Evolutionary conservation across 2,797 vertebrate genomes (phyloP).

Genomic region (Bryconaethiops microstoma): DNA sequence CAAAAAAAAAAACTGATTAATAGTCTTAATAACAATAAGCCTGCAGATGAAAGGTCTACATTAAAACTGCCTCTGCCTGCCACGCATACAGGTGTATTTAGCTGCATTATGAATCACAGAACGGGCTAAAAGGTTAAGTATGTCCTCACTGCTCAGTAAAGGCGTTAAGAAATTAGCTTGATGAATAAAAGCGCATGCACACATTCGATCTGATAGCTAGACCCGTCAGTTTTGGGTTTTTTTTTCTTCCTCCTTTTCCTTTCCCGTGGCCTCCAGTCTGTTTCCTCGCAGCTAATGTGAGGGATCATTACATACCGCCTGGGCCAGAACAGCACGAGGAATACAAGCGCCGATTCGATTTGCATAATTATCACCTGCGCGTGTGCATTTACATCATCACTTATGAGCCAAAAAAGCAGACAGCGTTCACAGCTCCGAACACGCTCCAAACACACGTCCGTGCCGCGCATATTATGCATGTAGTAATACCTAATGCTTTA

Average conservation of each 20-base stretch:
- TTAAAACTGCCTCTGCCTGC: background rate
- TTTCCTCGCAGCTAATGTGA: constrained; percentile 25
- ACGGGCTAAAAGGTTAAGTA: background rate
- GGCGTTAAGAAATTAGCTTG: background rate
- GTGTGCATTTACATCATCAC: constrained; percentile 36
- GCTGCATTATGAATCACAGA: background rate
- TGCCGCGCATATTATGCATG: constrained; percentile 16
- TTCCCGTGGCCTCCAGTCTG: background rate
- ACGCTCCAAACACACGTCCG: background rate
- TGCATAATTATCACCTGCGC: constrained; percentile 51
- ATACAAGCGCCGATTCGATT: too few species aligned
- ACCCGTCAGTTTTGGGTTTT: background rate
- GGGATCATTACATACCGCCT: constrained; percentile 32
- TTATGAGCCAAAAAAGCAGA: constrained; percentile 34
- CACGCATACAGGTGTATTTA: background rate
- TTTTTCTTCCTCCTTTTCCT: background rate
- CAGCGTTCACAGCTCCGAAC: background rate
- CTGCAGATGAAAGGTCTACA: background rate
- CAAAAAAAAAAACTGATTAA: too few species aligned
- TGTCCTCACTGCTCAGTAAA: background rate
- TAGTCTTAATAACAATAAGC: background rate
- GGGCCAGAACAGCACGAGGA: constrained; percentile 37
- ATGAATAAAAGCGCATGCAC: background rate
- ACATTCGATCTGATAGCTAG: background rate
- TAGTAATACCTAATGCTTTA: constrained; percentile 21